A percentile compares a stretch with the other conserved stretches of the same genome.
These are phyloP conservation scores for Acridotheres tristis DNA, from an alignment of 2,797 vertebrate species.

Conservation along the genomic window DNA sequence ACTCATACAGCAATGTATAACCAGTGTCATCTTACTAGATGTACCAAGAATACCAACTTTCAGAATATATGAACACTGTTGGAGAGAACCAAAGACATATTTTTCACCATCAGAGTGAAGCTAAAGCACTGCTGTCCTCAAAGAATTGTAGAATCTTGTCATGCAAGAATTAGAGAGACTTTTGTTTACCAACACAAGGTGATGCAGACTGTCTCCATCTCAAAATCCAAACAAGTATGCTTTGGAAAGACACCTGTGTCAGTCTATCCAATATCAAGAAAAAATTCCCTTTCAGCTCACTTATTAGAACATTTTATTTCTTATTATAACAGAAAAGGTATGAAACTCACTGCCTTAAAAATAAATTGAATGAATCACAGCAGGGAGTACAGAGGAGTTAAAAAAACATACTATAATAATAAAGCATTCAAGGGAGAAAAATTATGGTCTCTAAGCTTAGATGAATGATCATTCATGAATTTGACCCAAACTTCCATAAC, in stretches of 20 bases:
- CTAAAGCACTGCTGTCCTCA: neutral
- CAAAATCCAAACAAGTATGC: neutral
- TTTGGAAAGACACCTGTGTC: neutral
- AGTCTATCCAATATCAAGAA: neutral
- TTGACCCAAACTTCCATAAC: neutral
- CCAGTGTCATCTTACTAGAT: neutral
- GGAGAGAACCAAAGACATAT: neutral
- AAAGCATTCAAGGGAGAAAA: neutral
- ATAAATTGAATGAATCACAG: neutral
- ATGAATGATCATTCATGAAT: neutral
- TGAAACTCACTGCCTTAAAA: neutral
- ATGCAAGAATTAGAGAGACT: neutral
- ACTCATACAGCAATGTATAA: neutral
- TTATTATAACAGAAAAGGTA: neutral
- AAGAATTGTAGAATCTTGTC: neutral
- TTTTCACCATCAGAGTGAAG: neutral
- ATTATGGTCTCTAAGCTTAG: neutral
- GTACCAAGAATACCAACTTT: neutral
- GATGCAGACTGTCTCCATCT: neutral
- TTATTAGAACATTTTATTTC: neutral
- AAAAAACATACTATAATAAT: neutral
- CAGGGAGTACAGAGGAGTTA: neutral
- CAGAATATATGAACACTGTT: neutral
- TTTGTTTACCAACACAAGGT: neutral
- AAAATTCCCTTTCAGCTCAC: neutral